Base-by-base conservation (phyloP, 2,888 invertebrate species). In the Sinohyriopsis cumingii region DNA sequence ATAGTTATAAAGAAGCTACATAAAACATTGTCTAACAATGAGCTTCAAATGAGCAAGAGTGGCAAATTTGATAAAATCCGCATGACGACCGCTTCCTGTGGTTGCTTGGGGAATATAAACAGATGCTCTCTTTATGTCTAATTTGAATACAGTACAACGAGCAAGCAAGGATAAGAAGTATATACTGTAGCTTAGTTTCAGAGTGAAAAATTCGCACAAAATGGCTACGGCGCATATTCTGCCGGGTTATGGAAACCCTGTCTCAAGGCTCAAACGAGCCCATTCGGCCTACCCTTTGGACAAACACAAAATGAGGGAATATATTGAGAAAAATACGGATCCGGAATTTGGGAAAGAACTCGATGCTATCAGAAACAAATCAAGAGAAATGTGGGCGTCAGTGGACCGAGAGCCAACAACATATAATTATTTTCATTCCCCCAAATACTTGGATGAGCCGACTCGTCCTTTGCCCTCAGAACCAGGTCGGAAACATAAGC, bases 191-290 rank as follows among this genome's bases (percentile, higher is more conserved):
- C 45, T 65, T 65, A 59, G 19, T 0, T 64, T n/a, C 9, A n/a
- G 28, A 55, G 56, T 28, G 25, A 28, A 0, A 55, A 25, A n/a
- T 25, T 55, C 15, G 45, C 45, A 45, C 1, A 55, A 67, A 59
- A 87, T 87, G 87, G 80, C 87, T 6, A 86, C 87, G 5, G 86
- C 85, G 25, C 86, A 86, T 71, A 81, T 84, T 68, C 72, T 84
- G 70, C 87, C 87, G 3, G 87, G 87, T 7, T 87, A 83, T 77
- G 85, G 84, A 28, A 77, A 83, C 53, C 84, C 85, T 20, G 83
- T 86, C 22, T 77, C 84, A 45, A 73, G 77, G 55, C 69, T 86
- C 18, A 76, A 76, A 72, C 75, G 85, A 53, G 82, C 80, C 1
- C 75, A 80, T 55, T 78, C 84, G 24, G 82, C 84, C 18, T 84